phyloP scores from a whole-genome alignment of 2,888 invertebrate species.

The Elegia similella region DNA sequence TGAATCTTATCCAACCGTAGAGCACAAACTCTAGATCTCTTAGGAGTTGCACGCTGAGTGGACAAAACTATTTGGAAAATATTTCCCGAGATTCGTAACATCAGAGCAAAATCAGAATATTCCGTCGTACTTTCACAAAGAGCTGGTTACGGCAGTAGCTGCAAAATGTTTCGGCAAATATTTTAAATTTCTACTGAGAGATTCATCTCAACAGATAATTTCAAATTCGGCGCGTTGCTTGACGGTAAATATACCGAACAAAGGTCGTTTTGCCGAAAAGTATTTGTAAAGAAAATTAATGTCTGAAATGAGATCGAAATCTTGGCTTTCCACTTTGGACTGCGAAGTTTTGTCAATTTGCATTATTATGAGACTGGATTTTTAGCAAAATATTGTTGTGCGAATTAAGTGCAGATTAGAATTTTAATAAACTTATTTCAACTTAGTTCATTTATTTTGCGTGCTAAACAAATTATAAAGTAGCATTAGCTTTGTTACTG shows the following conservation, averaged over 20 bases:
- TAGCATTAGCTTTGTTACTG: no score
- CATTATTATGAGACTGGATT: slow-evolving; percentile 35
- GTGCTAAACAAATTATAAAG: no score
- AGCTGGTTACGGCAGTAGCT: slow-evolving; percentile 1
- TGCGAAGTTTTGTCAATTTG: slow-evolving; percentile 35
- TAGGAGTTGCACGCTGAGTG: not conserved
- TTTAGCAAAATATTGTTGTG: slow-evolving; percentile 32
- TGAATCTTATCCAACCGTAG: slow-evolving; percentile 20
- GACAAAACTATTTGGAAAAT: slow-evolving; percentile 1
- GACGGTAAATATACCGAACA: slow-evolving; percentile 40
- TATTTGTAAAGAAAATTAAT: slow-evolving; percentile 48
- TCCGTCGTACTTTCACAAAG: not conserved
- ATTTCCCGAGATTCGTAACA: not conserved
- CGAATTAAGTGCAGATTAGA: slow-evolving; percentile 13
- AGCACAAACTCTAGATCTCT: not conserved
- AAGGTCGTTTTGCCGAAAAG: slow-evolving; percentile 37
- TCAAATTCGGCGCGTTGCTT: slow-evolving; percentile 34
- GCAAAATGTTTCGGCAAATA: slow-evolving; percentile 24
- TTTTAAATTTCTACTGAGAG: slow-evolving; percentile 33
- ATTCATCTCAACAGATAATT: slow-evolving; percentile 42
- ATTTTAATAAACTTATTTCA: not conserved
- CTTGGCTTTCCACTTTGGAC: slow-evolving; percentile 35
- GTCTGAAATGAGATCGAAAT: slow-evolving; percentile 42
- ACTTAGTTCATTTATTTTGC: no score
- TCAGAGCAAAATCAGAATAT: not conserved